A percentile compares a stretch with the other conserved stretches of the same genome.
These are phyloP conservation scores for Acanthisitta chloris DNA, from an alignment of 2,113 vertebrate genomes.

Conservation along the genomic window DNA sequence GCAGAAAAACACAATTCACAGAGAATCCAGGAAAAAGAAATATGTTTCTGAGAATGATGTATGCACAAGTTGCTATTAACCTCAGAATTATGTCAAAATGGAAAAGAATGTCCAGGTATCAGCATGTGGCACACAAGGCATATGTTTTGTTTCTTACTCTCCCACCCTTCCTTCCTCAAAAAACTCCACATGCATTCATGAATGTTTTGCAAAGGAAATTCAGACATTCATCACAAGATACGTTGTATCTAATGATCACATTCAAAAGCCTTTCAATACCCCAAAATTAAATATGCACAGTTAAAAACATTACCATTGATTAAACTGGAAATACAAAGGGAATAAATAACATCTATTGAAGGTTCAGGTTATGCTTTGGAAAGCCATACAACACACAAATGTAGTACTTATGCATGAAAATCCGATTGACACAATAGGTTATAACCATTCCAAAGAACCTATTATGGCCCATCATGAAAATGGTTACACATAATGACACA, in stretches of 20 bases:
- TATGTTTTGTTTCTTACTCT: background rate
- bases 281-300: background rate
- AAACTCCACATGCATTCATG: background rate
- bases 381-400: background rate
- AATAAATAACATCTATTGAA: background rate
- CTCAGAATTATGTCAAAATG: background rate
- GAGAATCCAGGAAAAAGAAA: background rate
- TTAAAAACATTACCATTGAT: background rate
- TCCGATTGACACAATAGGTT: background rate
- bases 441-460: background rate
- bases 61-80: background rate
- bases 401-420: conserved; percentile 2
- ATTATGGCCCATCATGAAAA: conserved; percentile 1
- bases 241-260: background rate
- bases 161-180: background rate
- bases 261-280: background rate
- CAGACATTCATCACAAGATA: background rate
- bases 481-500: background rate
- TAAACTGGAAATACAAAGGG: background rate
- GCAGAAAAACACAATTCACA: background rate
- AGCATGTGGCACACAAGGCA: too few relatives aligned
- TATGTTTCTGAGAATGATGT: background rate
- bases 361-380: background rate
- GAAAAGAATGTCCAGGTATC: background rate
- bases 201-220: background rate